Percentiles rank a stretch among this genome's conserved stretches.
phyloP scores from a whole-genome alignment of 2,113 vertebrate genomes.

The Gymnobelideus leadbeateri region DNA sequence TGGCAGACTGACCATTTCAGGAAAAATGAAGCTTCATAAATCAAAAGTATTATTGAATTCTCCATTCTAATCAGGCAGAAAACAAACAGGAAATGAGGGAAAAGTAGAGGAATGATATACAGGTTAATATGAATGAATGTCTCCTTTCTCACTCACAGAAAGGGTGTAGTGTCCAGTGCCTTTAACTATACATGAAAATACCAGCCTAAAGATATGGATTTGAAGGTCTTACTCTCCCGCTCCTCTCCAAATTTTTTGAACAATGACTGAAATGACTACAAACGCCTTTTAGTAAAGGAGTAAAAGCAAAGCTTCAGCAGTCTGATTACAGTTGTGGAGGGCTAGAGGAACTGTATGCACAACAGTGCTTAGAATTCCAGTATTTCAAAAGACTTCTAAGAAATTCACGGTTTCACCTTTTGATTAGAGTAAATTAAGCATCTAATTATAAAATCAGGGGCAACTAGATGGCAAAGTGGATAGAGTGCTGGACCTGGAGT shows the following conservation, averaged over 20 bases:
- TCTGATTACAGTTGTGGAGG: no score
- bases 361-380: no score
- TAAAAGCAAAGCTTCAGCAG: no score
- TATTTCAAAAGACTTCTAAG: no score
- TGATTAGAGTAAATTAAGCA: not conserved
- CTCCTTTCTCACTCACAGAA: not conserved
- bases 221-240: not conserved
- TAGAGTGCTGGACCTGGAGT: not conserved
- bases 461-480: not conserved
- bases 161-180: not conserved
- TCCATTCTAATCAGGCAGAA: slow-evolving; percentile 44
- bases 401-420: no score
- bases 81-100: slow-evolving; percentile 45
- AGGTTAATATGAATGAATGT: not conserved
- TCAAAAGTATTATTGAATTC: slow-evolving; percentile 60
- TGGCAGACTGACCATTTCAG: slow-evolving; percentile 58
- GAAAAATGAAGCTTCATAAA: slow-evolving; percentile 54
- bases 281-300: no score
- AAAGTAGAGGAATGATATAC: not conserved
- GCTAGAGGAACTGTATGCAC: no score
- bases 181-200: not conserved
- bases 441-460: not conserved
- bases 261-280: not conserved
- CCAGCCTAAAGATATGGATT: not conserved
- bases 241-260: not conserved